Evolutionary conservation across 2,888 invertebrate genomes (phyloP), one percentile per base, ranked within the genome.

Genomic region (Dryadula phaetusa): DNA sequence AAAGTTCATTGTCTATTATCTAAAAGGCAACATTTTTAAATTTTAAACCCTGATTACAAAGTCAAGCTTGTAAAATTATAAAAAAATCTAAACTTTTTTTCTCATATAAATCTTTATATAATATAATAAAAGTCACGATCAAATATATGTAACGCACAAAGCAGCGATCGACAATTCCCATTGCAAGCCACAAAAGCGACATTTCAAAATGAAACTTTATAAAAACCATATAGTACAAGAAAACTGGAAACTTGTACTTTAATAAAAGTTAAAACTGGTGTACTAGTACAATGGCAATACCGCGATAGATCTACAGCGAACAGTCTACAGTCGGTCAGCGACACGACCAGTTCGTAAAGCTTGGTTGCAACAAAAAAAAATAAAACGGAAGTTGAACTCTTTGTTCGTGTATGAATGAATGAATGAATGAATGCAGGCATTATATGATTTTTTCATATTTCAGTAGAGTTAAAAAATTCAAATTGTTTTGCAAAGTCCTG

Each of bases 321-420:
- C 49, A 49, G 25, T 49, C 25, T 49, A 49, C 52, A 52, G 63
- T 63, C 63, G 64, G 64, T 65, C 64, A 65, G 49, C 58, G 64
- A 60, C 64, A 64, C 58, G 49, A 60, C 18, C 28, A 49, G 64
- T 60, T 32, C 46, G 64, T 64, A 62, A 47, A 68, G 64, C 64
- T 52, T 58, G 47, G 54, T 64, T 64, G 52, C 61, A 66, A 66
- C 47, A 49, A 64, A 64, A 49, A 63, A 63, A 64, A 66, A 67
- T 53, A 58, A 62, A 64, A 32, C 62, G 44, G 56, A 67, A 67
- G 70, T 67, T 44, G 16, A 67, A 62, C 67, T 67, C 64, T 64
- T 70, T 70, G 70, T 70, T 70, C 70, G 49, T 64, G 53, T 53
- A 66, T 72, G 68, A 70, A 71, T 69, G 66, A 68, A 68, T 62